phyloP scores from a whole-genome alignment of 1,140 invertebrate genomes.

The Trichonephila inaurata region DNA sequence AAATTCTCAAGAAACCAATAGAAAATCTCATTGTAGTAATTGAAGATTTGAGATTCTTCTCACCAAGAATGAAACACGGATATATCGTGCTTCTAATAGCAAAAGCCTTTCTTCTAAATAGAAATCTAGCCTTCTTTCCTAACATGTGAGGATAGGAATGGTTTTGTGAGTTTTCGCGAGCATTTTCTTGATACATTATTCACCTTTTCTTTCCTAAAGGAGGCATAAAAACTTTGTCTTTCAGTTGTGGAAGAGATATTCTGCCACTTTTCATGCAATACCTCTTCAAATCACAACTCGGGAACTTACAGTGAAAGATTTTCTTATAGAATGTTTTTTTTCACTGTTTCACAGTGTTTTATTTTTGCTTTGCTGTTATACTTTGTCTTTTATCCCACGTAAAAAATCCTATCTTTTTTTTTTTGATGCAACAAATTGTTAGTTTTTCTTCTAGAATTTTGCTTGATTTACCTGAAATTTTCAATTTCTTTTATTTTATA shows the following conservation, averaged over 20 bases:
- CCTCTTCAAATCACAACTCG: constrained; percentile 12
- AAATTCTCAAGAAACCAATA: background rate
- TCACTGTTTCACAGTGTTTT: background rate
- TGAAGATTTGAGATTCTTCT: background rate
- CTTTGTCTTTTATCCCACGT: background rate
- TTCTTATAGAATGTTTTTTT: background rate
- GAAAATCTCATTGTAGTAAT: background rate
- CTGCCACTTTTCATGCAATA: background rate
- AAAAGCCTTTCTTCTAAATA: constrained; percentile 23
- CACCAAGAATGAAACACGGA: background rate
- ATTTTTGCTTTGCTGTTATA: background rate
- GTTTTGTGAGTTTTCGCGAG: constrained; percentile 1
- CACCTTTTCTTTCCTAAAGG: background rate
- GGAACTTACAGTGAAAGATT: background rate
- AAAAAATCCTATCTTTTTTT: too few relatives aligned
- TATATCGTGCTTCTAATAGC: constrained; percentile 9
- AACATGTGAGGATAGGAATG: background rate
- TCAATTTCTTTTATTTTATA: too few relatives aligned
- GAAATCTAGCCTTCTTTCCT: background rate
- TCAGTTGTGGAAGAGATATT: constrained; percentile 6
- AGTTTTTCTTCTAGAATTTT: too few relatives aligned
- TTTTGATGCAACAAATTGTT: too few relatives aligned
- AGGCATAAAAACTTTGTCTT: background rate
- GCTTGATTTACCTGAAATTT: too few relatives aligned
- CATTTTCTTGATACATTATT: constrained; percentile 9